phyloP scores from a whole-genome alignment of 2,797 vertebrate species.

The Tiaroga cobitis region DNA sequence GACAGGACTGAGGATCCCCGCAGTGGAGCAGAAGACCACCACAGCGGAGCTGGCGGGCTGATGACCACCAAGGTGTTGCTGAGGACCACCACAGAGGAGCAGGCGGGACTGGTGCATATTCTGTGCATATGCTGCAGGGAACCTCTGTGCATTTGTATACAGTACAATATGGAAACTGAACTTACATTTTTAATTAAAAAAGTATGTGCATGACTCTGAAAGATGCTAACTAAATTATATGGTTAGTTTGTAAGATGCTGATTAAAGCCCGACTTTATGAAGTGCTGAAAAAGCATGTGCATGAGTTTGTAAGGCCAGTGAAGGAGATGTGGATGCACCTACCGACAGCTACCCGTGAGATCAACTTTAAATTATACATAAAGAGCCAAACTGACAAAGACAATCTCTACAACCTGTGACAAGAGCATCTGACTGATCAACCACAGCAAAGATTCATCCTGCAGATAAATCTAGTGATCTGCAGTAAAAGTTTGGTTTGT shows the following conservation, averaged over 20 bases:
- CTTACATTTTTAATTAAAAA: not conserved
- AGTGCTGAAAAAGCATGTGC: conserved; percentile 13
- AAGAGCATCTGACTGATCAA: not conserved
- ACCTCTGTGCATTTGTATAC: not conserved
- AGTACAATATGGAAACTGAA: not conserved
- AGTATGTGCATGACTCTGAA: not conserved
- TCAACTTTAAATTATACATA: conserved; percentile 32
- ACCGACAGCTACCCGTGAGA: not conserved
- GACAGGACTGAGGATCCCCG: no score
- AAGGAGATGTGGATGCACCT: not conserved
- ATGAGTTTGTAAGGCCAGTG: not conserved
- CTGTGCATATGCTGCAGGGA: not conserved
- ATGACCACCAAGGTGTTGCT: no score
- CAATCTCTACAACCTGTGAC: conserved; percentile 11
- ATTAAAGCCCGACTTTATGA: conserved; percentile 21
- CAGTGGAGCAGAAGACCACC: no score
- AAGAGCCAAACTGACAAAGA: conserved; percentile 31
- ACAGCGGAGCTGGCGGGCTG: no score
- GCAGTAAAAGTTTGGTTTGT: no score
- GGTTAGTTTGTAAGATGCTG: not conserved
- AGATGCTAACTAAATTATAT: not conserved
- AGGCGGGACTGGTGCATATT: no score
- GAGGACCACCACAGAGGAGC: no score
- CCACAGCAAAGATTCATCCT: not conserved
- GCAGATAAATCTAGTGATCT: not conserved